Conservation (phyloP, 2,888 invertebrate species). For the Chelonus formosanus region DNA sequence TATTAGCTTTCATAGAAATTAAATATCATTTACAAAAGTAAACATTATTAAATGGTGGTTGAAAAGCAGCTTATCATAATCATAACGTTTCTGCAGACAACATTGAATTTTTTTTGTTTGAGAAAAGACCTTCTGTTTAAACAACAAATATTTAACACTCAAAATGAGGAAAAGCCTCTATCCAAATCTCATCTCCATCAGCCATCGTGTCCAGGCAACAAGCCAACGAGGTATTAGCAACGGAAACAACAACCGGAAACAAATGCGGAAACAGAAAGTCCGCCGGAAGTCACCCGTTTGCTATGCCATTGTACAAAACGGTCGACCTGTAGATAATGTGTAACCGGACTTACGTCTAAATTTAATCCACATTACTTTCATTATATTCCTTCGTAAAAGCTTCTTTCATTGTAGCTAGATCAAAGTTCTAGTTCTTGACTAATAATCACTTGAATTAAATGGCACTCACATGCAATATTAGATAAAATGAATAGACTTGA, state of each 20-base stretch:
- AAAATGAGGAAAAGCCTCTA: slow-evolving; percentile 8
- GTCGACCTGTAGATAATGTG: slow-evolving; percentile 6
- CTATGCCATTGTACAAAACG: slow-evolving; percentile 32
- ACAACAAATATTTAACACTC: slow-evolving; percentile 1
- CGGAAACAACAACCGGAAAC: slow-evolving; percentile 58
- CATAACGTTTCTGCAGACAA: no score
- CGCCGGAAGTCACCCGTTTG: slow-evolving; percentile 57
- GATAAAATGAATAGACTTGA: no score
- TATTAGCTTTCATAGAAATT: not conserved
- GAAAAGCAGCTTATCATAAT: no score
- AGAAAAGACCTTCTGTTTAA: not conserved
- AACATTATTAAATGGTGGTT: not conserved
- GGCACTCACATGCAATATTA: no score
- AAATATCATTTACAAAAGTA: not conserved
- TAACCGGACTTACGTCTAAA: slow-evolving; percentile 7
- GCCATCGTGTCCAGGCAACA: slow-evolving; percentile 36
- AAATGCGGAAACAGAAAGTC: slow-evolving; percentile 55
- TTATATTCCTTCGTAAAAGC: not conserved
- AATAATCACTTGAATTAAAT: no score
- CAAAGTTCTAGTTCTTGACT: no score
- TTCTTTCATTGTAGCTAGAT: no score
- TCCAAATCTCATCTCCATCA: slow-evolving; percentile 3
- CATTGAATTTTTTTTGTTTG: no score
- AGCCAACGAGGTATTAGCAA: slow-evolving; percentile 55
- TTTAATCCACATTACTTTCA: not conserved